Evolutionary conservation across 2,113 vertebrate species (phyloP).

Genomic region (Mormoops blainvillei): DNA sequence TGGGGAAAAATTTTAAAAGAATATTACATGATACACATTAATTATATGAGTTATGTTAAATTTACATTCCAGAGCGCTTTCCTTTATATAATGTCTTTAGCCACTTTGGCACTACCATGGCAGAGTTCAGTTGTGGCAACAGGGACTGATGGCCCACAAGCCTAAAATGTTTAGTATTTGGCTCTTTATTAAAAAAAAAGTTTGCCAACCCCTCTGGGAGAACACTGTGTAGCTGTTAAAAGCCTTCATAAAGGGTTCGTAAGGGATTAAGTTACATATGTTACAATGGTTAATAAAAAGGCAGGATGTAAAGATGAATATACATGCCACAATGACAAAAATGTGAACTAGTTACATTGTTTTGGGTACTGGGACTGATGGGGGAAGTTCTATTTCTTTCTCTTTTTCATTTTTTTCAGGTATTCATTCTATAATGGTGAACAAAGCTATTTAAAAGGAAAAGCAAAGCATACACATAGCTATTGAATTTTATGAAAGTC

Average conservation of each 20-base stretch:
- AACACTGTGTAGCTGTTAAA: not conserved
- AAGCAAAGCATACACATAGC: not conserved
- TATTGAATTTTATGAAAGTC: not conserved
- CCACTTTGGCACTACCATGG: not conserved
- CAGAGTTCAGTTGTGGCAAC: not conserved
- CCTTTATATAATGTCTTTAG: not conserved
- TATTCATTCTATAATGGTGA: not conserved
- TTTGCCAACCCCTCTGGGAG: not conserved
- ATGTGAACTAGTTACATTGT: not conserved
- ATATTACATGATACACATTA: not conserved
- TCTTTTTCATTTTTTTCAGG: not conserved
- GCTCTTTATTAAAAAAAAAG: not conserved
- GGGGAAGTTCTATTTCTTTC: not conserved
- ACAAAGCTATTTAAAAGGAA: conserved; percentile 11
- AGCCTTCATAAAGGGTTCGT: not conserved
- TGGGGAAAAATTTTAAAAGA: not conserved
- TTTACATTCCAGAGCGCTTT: not conserved
- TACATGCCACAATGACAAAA: not conserved
- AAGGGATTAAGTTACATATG: not conserved
- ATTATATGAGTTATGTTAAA: not conserved
- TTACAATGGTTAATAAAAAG: not conserved
- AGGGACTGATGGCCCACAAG: not conserved
- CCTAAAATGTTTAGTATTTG: not conserved
- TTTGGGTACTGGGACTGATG: not conserved
- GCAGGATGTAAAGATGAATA: not conserved